These are phyloP conservation scores for Cettia cetti DNA, from an alignment of 2,113 vertebrate genomes.

Conservation along the genomic window DNA sequence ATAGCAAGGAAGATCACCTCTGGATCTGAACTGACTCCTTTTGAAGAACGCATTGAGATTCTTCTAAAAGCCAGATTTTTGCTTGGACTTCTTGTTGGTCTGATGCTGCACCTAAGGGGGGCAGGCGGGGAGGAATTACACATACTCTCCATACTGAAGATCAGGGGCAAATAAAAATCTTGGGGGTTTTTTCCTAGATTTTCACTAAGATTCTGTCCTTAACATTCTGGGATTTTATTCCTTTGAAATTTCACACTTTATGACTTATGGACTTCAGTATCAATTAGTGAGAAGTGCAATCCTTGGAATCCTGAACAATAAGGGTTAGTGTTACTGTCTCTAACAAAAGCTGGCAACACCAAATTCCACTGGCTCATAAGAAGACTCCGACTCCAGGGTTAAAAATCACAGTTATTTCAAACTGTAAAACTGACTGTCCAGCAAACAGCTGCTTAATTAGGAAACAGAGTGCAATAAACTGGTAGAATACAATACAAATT, in stretches of 20 bases:
- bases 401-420: neutral
- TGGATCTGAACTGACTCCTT: neutral
- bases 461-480: neutral
- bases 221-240: neutral
- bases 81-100: neutral
- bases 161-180: neutral
- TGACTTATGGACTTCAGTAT: neutral
- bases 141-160: neutral
- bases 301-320: neutral
- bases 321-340: neutral
- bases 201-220: neutral
- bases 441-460: neutral
- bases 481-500: neutral
- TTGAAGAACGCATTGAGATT: neutral
- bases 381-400: neutral
- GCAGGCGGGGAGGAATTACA: neutral
- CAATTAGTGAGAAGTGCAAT: neutral
- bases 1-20: neutral
- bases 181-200: rapidly evolving
- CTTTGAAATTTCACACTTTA: neutral
- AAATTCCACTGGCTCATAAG: neutral
- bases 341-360: neutral
- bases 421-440: neutral
- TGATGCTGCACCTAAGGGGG: neutral
- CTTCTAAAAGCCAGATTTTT: neutral